Conservation (phyloP, 37 sponge, comb jelly and placozoan species). For the Hormiphora californensis region DNA sequence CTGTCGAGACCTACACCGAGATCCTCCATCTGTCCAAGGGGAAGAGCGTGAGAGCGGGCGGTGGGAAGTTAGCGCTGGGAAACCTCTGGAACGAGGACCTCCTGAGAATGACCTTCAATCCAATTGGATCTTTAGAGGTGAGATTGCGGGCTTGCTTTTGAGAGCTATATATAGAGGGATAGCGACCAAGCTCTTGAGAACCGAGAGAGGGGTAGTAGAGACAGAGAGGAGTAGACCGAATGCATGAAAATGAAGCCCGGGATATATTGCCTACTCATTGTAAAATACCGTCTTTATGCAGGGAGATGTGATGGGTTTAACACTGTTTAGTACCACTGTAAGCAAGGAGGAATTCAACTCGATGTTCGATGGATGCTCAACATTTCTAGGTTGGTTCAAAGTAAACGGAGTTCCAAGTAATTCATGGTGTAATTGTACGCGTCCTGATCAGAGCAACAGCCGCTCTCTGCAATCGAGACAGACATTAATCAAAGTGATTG, state of each 20-base stretch:
- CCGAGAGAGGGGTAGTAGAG: too few species aligned
- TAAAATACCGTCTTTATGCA: too few species aligned
- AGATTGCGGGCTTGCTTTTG: too few species aligned
- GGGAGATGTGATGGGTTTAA: constrained; percentile 47
- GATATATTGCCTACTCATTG: too few species aligned
- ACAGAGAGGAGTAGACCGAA: too few species aligned
- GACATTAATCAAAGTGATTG: too few species aligned
- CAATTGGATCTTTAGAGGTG: constrained; percentile 30
- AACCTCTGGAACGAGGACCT: constrained; percentile 47
- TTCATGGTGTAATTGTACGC: too few species aligned
- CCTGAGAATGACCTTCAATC: constrained; percentile 19
- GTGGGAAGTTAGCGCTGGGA: constrained; percentile 31
- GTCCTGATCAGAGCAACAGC: too few species aligned
- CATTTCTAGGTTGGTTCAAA: not conserved
- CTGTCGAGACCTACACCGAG: not conserved
- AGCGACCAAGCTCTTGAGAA: too few species aligned
- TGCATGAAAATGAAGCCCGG: too few species aligned
- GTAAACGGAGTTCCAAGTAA: not conserved
- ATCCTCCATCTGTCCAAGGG: constrained; percentile 4
- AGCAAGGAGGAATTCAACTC: not conserved
- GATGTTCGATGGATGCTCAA: constrained; percentile 22
- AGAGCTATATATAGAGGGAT: too few species aligned
- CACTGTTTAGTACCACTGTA: not conserved
- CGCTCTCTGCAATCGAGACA: too few species aligned
- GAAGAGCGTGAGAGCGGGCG: not conserved